These are phyloP conservation scores for Orientallactaga bullata DNA, from an alignment of 2,113 vertebrate species.

Conservation along the genomic window DNA sequence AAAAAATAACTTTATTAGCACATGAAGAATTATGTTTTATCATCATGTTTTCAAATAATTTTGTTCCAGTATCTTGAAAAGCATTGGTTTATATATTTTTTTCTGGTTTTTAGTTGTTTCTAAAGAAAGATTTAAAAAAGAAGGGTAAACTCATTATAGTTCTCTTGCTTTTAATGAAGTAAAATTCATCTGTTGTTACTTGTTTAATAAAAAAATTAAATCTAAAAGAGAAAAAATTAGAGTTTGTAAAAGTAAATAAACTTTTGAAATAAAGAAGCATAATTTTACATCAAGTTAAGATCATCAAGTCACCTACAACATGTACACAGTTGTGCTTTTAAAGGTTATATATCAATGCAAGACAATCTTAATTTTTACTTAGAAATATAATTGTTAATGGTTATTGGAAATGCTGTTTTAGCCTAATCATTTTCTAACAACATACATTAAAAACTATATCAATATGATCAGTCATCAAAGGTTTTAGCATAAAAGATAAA, in stretches of 20 bases:
- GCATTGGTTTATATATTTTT: not conserved
- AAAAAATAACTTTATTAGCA: no score
- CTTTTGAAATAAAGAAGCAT: not conserved
- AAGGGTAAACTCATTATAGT: not conserved
- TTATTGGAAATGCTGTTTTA: not conserved
- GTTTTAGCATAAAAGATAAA: not conserved
- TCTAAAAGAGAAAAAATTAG: not conserved
- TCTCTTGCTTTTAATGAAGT: not conserved
- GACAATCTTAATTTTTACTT: not conserved
- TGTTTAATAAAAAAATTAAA: conserved; percentile 12
- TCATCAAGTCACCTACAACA: conserved; percentile 12
- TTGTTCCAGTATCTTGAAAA: not conserved
- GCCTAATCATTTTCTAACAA: not conserved
- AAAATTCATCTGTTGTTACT: conserved; percentile 8
- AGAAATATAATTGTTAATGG: conserved; percentile 12
- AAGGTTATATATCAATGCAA: not conserved
- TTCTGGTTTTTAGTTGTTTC: not conserved
- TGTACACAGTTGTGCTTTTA: not conserved
- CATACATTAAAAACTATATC: conserved; percentile 13
- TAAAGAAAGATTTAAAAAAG: not conserved
- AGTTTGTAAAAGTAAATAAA: not conserved
- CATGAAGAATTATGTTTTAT: no score
- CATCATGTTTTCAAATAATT: no score
- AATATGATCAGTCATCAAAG: not conserved
- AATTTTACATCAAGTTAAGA: not conserved